Evolutionary conservation across 2,113 vertebrate genomes (phyloP).

Genomic region (Oreochromis niloticus): DNA sequence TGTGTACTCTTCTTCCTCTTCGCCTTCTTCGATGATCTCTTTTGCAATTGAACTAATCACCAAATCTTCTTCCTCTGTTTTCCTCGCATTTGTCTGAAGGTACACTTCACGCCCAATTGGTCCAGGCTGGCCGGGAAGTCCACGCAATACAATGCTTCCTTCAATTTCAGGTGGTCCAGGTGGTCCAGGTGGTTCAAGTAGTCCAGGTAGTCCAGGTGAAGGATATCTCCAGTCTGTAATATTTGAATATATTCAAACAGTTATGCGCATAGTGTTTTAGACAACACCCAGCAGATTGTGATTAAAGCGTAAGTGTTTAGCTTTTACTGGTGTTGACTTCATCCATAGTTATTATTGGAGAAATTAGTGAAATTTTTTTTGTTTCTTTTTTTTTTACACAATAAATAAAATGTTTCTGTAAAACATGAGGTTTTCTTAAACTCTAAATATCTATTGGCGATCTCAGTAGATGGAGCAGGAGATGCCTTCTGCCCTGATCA

Average conservation of each 20-base stretch:
- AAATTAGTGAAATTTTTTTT: background rate
- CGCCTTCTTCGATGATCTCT: background rate
- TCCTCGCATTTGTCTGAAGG: background rate
- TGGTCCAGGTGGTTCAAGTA: fast-evolving
- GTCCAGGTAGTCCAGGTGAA: background rate
- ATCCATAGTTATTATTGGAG: background rate
- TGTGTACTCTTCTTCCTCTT: conserved; percentile 50
- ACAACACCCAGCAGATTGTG: background rate
- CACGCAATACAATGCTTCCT: fast-evolving
- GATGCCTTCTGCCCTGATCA: background rate
- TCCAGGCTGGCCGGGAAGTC: background rate
- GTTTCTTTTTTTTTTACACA: background rate
- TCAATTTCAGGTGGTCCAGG: background rate
- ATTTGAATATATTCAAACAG: background rate
- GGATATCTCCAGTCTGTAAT: background rate
- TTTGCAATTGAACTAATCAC: background rate
- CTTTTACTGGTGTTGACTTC: background rate
- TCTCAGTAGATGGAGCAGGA: background rate
- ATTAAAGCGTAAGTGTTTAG: background rate
- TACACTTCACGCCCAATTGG: fast-evolving
- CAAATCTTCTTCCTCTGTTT: fast-evolving
- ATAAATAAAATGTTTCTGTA: background rate
- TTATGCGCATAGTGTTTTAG: background rate
- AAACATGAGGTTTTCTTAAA: background rate
- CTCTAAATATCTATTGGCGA: background rate